Percentiles rank a stretch among this genome's conserved stretches.
phyloP scores from a whole-genome alignment of 2,797 vertebrate species.

The Rhodeus uyekii region DNA sequence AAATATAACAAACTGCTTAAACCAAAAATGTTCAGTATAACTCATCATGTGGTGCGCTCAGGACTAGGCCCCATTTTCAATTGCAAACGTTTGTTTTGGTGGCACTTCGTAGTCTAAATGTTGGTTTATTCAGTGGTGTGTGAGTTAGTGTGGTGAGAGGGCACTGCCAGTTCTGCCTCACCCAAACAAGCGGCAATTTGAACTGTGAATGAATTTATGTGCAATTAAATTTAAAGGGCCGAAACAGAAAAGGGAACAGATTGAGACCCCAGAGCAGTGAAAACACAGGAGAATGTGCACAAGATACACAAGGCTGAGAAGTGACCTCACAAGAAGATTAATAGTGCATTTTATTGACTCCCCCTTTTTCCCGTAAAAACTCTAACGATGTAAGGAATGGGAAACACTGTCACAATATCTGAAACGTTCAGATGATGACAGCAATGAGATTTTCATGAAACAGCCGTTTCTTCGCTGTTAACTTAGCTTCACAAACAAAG shows the following conservation, averaged over 20 bases:
- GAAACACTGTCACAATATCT: slow-evolving; percentile 18
- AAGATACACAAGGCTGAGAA: slow-evolving; percentile 42
- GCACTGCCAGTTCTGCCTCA: slow-evolving; percentile 19
- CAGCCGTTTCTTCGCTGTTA: not conserved
- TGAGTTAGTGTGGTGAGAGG: slow-evolving; percentile 9
- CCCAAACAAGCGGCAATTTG: slow-evolving; percentile 28
- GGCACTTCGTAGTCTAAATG: slow-evolving; percentile 26
- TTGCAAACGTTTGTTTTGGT: slow-evolving; percentile 12
- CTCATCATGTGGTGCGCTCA: not conserved
- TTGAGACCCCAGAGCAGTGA: slow-evolving; percentile 59
- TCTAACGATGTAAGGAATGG: slow-evolving; percentile 32
- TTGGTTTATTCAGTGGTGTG: slow-evolving; percentile 31
- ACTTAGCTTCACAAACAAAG: not conserved
- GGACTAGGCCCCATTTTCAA: slow-evolving; percentile 10
- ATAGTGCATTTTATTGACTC: slow-evolving; percentile 35
- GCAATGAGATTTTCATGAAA: not conserved
- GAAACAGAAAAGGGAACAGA: slow-evolving; percentile 57
- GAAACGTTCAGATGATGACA: slow-evolving; percentile 9
- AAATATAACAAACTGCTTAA: not conserved
- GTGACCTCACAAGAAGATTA: slow-evolving; percentile 41
- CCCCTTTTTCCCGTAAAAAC: slow-evolving; percentile 48
- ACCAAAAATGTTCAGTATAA: not conserved
- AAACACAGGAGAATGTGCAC: slow-evolving; percentile 60
- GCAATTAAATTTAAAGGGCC: slow-evolving; percentile 61
- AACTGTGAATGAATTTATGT: slow-evolving; percentile 45